Base-by-base conservation (phyloP, 2,113 vertebrate species). In the Colius striatus region DNA sequence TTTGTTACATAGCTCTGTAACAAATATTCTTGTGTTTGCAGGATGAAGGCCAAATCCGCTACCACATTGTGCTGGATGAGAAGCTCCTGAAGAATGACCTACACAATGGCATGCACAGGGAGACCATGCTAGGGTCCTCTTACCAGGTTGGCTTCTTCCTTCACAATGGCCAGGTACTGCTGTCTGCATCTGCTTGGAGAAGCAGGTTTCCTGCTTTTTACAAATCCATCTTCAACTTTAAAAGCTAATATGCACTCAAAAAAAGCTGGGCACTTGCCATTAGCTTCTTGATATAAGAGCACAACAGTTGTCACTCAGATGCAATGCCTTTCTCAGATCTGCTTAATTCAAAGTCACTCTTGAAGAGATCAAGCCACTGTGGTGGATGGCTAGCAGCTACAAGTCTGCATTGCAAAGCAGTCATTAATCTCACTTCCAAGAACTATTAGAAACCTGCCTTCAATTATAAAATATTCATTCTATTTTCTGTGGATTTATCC, bases 71-170 rank as follows among this genome's bases (percentile, higher is more conserved):
- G 78, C 62, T 98, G 32, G 96, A 95, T 7, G 98, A 99, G 94
- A 98, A 98, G 48, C 97, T 99, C 50, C 93, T 98, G 90, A 98
- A 97, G 95, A 98, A 98, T 0, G 96, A 98, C 81, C 97, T 99
- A 65, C 98, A 97, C 96, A 93, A 97, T 0, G 99, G 99, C 75
- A 98, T 98, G 90, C 98, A 99, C 97, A 98, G 98, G 67, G 97
- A 98, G 67, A 99, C 99, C 25, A 98, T 99, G 98, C 97, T 99
- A 5, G 99, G 99, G 1, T 97, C 97, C 87, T 98, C 98, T 90
- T 99, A 97, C 90, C 98, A 98, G 87, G 90, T 99, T 7, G 97
- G 98, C 48, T 98, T 99, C 97, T 98, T 98, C 83, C 95, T 97
- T n/a, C 98, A 94, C n/a, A 78, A 97, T 2, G 94, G 87, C 47